Evolutionary conservation across 35 echinoderm and acorn worm genomes (phyloP).

Genomic region (Acanthaster planci): DNA sequence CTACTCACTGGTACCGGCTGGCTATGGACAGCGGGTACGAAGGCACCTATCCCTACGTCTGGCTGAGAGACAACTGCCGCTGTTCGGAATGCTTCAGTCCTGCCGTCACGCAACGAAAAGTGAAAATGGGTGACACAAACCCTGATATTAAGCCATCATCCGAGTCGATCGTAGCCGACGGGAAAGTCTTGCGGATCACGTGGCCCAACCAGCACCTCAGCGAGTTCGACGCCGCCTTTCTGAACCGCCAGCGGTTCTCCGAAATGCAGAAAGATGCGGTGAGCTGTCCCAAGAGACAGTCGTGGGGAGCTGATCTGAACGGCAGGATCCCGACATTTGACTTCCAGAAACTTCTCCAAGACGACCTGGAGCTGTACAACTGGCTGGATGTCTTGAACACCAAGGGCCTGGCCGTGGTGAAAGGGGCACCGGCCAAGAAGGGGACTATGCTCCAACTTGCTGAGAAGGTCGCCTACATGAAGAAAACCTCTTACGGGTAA

Average conservation of each 20-base stretch:
- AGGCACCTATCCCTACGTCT: conserved; percentile 57
- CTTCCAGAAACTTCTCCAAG: conserved; percentile 9
- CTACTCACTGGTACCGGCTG: background rate
- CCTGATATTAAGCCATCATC: conserved; percentile 23
- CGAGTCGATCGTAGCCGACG: background rate
- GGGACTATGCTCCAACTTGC: background rate
- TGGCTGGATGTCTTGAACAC: conserved; percentile 23
- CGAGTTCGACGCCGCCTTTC: background rate
- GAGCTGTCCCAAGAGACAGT: background rate
- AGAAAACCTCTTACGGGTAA: conserved; percentile 9
- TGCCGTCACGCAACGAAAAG: background rate
- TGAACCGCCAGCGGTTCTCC: conserved; percentile 2
- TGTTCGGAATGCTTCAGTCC: conserved; percentile 44
- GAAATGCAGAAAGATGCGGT: background rate
- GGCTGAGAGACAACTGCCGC: conserved; percentile 63
- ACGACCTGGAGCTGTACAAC: conserved; percentile 24
- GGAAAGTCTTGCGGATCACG: background rate
- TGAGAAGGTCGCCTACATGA: conserved; percentile 17
- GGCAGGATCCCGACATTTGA: background rate
- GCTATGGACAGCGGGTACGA: background rate
- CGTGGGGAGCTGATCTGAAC: conserved; percentile 34
- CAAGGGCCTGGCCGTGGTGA: conserved; percentile 23
- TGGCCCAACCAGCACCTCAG: conserved; percentile 38
- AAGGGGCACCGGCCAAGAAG: background rate
- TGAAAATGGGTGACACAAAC: conserved; percentile 21